These are phyloP conservation scores for Dascyllus trimaculatus DNA, from an alignment of 2,113 vertebrate genomes.

Conservation along the genomic window DNA sequence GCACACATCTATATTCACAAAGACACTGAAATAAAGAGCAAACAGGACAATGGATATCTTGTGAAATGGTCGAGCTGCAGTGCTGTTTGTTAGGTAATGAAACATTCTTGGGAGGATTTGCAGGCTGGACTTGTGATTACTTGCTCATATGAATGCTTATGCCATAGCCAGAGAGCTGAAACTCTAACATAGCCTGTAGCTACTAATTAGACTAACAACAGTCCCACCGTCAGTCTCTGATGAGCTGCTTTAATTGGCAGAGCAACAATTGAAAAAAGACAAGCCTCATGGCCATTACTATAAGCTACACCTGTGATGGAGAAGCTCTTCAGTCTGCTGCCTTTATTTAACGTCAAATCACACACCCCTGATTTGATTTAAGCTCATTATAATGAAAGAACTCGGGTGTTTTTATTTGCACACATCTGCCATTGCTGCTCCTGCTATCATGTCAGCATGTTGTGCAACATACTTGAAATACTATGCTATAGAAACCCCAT, in stretches of 20 bases:
- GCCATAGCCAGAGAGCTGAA: constrained; percentile 38
- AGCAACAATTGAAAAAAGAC: constrained; percentile 53
- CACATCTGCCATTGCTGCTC: constrained; percentile 39
- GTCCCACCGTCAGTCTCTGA: constrained; percentile 63
- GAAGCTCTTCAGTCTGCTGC: constrained; percentile 15
- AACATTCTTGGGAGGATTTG: constrained; percentile 57
- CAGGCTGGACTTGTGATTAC: constrained; percentile 69
- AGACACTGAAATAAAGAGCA: constrained; percentile 19
- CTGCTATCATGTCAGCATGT: constrained; percentile 36
- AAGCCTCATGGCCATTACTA: constrained; percentile 49
- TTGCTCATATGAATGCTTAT: constrained; percentile 58
- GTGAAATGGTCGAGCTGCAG: neutral
- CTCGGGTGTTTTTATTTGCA: constrained; percentile 7
- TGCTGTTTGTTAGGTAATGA: constrained; percentile 34
- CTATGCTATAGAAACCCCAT: constrained; percentile 32
- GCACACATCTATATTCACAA: constrained; percentile 3
- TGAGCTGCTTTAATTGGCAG: constrained; percentile 75
- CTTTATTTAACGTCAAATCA: constrained; percentile 28
- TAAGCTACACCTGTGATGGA: constrained; percentile 51
- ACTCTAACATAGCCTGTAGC: constrained; percentile 61
- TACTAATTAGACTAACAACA: constrained; percentile 73
- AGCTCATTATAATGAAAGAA: constrained; percentile 10
- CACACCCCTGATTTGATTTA: constrained; percentile 8
- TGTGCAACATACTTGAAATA: constrained; percentile 63
- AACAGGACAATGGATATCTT: neutral